Conservation (phyloP, 23 tunicate genomes). For the Styela clava region DNA sequence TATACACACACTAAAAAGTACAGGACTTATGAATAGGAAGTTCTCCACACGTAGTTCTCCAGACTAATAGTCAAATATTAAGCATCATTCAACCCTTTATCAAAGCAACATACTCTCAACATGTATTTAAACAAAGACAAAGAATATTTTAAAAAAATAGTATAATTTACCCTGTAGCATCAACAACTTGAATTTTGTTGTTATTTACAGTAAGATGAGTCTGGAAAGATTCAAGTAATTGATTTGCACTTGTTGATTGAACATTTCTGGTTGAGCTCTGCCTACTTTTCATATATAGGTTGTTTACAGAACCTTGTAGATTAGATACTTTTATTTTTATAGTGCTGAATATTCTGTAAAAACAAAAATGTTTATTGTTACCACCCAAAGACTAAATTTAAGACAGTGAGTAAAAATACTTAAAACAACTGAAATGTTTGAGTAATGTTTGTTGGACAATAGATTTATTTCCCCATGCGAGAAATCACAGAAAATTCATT, state of each 20-base stretch:
- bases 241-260: background rate
- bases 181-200: constrained; percentile 1
- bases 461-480: too few relatives aligned
- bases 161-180: constrained; percentile 21
- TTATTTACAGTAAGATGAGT: background rate
- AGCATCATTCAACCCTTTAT: too few relatives aligned
- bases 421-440: background rate
- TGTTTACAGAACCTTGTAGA: constrained; percentile 27
- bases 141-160: too few relatives aligned
- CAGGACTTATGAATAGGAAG: too few relatives aligned
- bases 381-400: background rate
- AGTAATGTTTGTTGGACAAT: background rate
- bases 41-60: too few relatives aligned
- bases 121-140: too few relatives aligned
- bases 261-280: background rate
- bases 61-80: too few relatives aligned
- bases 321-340: constrained; percentile 3
- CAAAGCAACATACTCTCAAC: too few relatives aligned
- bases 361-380: background rate
- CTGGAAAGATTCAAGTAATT: background rate
- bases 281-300: constrained; percentile 1
- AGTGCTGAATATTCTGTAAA: background rate
- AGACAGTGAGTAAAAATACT: background rate
- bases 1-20: too few relatives aligned
- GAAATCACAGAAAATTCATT: too few relatives aligned